Evolutionary conservation across 2,113 vertebrate genomes (phyloP), one percentile per base, ranked within the genome.

Genomic region (Corydoras sp.): DNA sequence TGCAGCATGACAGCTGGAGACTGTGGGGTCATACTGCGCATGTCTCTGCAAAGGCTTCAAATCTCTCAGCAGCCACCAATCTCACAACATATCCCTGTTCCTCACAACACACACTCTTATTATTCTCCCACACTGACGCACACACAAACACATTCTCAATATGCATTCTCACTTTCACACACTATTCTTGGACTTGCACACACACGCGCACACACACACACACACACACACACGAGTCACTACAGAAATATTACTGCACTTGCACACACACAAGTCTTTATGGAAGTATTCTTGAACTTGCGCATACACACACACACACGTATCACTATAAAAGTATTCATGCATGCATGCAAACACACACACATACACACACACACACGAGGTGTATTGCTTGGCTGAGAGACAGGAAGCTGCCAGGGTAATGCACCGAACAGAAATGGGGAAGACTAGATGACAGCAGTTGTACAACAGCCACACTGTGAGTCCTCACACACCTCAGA

Each of bases 381-480:
- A 13, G 8, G 15, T 65, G 58, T 69, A 65, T 75, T 61, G 8
- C 69, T 76, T 76, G 74, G 74, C 74, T 11, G 43, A 62, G 24
- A 18, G 15, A 66, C 63, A 76, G 67, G 31, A 67, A 71, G 56
- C 31, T 65, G 74, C 50, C 63, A 76, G 50, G 24, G 61, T 71
- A 71, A 60, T 30, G 24, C 62, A 51, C 31, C 32, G 32, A 14
- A 71, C 30, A 76, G 24, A 50, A 51, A 67, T 60, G 76, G 72
- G 58, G 62, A 60, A 31, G 24, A 43, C 24, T 18, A 43, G 50
- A 61, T 53, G 55, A 31, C 64, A 61, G 49, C 49, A 73, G 58
- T 12, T 54, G 83, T 83, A 89, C 86, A 89, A 84, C 81, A 72
- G 76, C 77, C 71, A 84, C 79, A 87, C 88, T 88, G 86, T 86